Conservation (phyloP, 1,140 invertebrate species). For the Aphelinus atriplicis region DNA sequence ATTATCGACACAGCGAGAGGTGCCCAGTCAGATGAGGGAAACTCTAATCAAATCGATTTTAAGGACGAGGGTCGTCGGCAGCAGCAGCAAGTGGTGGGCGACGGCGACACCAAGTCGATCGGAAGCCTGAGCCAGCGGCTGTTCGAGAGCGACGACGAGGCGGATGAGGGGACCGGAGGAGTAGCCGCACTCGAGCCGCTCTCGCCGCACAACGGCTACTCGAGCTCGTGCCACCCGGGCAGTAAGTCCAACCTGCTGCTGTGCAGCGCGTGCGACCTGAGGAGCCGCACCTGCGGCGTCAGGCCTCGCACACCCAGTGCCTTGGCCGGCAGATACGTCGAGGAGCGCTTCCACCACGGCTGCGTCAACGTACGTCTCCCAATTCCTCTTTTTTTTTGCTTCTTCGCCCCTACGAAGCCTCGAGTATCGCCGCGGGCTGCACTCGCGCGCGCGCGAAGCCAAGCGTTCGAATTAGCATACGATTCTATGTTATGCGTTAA, state of each 20-base stretch:
- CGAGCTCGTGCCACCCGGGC: slow-evolving; percentile 45
- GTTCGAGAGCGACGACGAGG: slow-evolving; percentile 60
- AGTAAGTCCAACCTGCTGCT: slow-evolving; percentile 63
- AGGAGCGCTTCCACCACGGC: slow-evolving; percentile 53
- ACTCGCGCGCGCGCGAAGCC: no score
- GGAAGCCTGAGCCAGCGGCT: slow-evolving; percentile 61
- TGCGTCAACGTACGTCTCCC: slow-evolving; percentile 29
- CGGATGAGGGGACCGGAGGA: slow-evolving; percentile 44
- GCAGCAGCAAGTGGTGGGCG: slow-evolving; percentile 33
- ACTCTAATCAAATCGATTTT: no score
- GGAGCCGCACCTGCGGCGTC: slow-evolving; percentile 56
- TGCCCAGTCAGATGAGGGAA: no score
- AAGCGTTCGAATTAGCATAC: no score
- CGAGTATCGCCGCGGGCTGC: no score
- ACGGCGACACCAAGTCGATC: slow-evolving; percentile 57
- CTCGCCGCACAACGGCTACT: slow-evolving; percentile 59
- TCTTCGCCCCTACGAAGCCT: no score
- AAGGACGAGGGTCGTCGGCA: slow-evolving; percentile 24
- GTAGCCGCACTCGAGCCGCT: slow-evolving; percentile 22
- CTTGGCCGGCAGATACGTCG: slow-evolving; percentile 51
- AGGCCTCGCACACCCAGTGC: slow-evolving; percentile 57
- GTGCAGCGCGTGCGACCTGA: slow-evolving; percentile 62
- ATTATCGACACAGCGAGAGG: background rate
- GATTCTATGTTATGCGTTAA: no score
- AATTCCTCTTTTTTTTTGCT: no score